phyloP scores from a whole-genome alignment of 2,797 vertebrate genomes.

The Tapera naevia region DNA sequence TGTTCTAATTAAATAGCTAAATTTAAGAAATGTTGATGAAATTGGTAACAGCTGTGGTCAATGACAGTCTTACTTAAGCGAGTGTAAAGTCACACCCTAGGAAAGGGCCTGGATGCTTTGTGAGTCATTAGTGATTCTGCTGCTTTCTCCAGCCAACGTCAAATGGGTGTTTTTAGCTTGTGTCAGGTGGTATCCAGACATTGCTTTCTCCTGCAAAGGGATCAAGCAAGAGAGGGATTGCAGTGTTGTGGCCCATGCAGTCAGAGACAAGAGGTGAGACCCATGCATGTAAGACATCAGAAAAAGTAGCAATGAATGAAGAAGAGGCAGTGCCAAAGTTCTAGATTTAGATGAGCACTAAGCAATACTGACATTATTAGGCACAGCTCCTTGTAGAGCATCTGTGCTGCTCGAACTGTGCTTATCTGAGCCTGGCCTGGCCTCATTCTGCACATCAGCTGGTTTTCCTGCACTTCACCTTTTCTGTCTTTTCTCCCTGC shows the following conservation, averaged over 20 bases:
- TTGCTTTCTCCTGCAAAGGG: neutral
- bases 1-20: neutral
- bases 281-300: neutral
- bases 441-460: neutral
- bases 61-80: neutral
- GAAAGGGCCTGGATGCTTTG: neutral
- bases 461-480: neutral
- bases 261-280: neutral
- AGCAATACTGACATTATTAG: neutral
- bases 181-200: neutral
- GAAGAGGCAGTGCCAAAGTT: neutral
- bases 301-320: neutral
- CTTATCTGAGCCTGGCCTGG: neutral
- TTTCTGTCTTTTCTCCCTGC: neutral
- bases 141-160: neutral
- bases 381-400: neutral
- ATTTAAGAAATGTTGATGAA: neutral
- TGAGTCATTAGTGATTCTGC: neutral
- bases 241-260: neutral
- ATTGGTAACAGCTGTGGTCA: neutral
- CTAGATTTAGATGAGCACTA: neutral
- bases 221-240: neutral
- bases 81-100: neutral
- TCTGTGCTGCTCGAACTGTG: neutral
- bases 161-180: neutral